Base-by-base conservation (phyloP, 2,888 invertebrate genomes). In the Laothoe populi region DNA sequence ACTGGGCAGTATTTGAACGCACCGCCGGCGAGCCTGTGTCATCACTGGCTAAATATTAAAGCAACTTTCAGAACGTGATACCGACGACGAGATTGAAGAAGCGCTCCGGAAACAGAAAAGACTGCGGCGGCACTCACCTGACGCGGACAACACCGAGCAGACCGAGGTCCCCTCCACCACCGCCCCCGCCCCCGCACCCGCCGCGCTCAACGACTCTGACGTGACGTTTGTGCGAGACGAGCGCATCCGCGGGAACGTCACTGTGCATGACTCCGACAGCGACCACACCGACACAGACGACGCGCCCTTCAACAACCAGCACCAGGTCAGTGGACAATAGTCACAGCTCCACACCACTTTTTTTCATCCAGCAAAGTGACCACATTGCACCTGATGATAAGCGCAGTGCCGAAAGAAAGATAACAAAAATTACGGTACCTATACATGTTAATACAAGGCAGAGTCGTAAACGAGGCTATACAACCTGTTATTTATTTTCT, bases 51-150 rank as follows among this genome's bases (percentile, higher is more conserved):
- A 44, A 44, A 44, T 4, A 19, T 44, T 16, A 3, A 42, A 16
- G 16, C 16, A 16, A 19, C 4, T 44, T 5, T 0, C 69, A 81
- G 83, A 78, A 64, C 78, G 86, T 24, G 94, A 95, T 77, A 95
- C 95, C 0, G 95, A 95, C 69, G 95, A 95, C 68, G 94, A 95
- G 78, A 93, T 95, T 58, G 92, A 94, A 70, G 88, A 83, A 82
- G 93, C 87, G 1, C 62, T 86, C 1, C 77, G 74, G 58, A 71
- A 77, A 42, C 75, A 81, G 67, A 82, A 82, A 65, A 76, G 70
- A 45, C 70, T 64, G 59, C 73, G 69, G 46, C 24, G 60, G 13
- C 21, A 60, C 13, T 63, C 62, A 38, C 63, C 48, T 64, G 57
- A 59, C 40, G 13, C 48, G 23, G 35, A 31, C 48, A 11, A n/a